phyloP scores from a whole-genome alignment of 2,113 vertebrate species.

The Ariopsis seemanni region DNA sequence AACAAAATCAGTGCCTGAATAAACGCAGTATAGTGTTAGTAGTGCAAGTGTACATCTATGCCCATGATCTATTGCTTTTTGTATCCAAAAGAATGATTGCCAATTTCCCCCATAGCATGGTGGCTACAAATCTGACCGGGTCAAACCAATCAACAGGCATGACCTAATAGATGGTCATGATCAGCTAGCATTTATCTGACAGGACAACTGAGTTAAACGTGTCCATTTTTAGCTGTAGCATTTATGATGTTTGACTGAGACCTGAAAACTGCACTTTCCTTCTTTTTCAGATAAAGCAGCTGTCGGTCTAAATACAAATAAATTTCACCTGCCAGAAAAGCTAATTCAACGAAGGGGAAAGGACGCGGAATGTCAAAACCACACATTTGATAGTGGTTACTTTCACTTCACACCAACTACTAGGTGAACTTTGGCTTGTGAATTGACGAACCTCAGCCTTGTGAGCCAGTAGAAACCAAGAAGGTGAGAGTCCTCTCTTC shows the following conservation, averaged over 20 bases:
- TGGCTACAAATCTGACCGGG: background rate
- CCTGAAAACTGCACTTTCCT: background rate
- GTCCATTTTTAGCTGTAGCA: background rate
- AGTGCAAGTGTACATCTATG: background rate
- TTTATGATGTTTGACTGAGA: background rate
- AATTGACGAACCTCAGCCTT: background rate
- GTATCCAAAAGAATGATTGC: background rate
- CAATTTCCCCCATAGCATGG: background rate
- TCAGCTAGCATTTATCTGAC: background rate
- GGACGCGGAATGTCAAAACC: background rate
- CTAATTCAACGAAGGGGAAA: background rate
- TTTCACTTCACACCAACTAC: background rate
- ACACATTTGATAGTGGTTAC: background rate
- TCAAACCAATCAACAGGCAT: background rate
- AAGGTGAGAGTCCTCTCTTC: background rate
- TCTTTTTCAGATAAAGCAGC: slow-evolving; percentile 9
- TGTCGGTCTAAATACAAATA: background rate
- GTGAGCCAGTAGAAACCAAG: background rate
- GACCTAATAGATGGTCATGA: background rate
- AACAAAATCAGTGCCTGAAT: background rate
- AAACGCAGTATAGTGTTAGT: background rate
- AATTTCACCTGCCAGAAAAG: background rate
- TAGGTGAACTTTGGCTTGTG: slow-evolving; percentile 14
- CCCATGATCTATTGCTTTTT: background rate
- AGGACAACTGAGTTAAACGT: no score